Base-by-base conservation (phyloP, 2,113 vertebrate species). In the Rallus limicola region DNA sequence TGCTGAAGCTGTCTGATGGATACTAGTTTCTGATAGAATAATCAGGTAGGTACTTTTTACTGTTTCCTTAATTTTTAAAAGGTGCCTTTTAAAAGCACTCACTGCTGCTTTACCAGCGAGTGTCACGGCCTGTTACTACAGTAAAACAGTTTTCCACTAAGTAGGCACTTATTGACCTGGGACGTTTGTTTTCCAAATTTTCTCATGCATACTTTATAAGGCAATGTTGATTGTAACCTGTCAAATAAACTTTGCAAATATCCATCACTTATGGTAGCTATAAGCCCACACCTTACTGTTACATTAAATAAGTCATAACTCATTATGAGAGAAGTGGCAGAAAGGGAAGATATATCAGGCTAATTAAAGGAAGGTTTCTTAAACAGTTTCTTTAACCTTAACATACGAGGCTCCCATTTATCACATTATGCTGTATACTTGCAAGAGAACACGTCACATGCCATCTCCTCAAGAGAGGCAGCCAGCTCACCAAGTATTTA, bases 281-380 rank as follows among this genome's bases (percentile, higher is more conserved):
- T 81, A 78, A 69, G 53, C 72, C 44, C 4, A 1, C 58, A 69
- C 68, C 76, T 76, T 82, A 68, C 75, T 71, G 64, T 24, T 93
- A 10, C 4, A n/a, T 44, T 95, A 94, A 93, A 82, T 88, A 93
- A 89, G 56, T 68, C 13, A 0, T 93, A 95, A 96, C 64, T 95
- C 83, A 77, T 5, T 5, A 76, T 60, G 81, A 50, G 76, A 75
- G 63, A 60, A 63, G 48, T 10, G 79, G 53, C 52, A 95, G 92
- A 75, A 91, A 81, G 38, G 28, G 72, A 67, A 95, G 69, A 95
- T 64, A 26, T 3, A 90, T 64, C 0, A 1, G 70, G 42, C 21
- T 71, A 88, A 92, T 95, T 94, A 94, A 84, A 92, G 56, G 76
- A 92, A 68, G 5, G 19, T 88, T 95, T 92, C 82, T 74, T 80